Evolutionary conservation across 2,113 vertebrate genomes (phyloP), one percentile per base, ranked within the genome.

Genomic region (Nycticorax nycticorax): DNA sequence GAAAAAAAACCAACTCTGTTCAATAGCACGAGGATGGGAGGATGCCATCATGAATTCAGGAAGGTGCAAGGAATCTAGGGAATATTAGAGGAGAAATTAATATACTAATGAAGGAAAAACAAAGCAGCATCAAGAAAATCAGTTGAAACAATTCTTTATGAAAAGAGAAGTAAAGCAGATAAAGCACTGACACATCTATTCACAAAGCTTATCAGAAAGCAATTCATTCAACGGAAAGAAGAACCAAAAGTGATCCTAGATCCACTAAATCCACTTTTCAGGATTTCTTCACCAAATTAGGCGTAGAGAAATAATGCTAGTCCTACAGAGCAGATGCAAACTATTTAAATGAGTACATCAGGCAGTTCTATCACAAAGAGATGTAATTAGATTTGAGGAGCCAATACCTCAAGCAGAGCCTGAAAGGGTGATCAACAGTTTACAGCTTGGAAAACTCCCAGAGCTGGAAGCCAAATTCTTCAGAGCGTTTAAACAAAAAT

Each of bases 381-480:
- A 57, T 73, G 32, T 73, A 94, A 96, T 96, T 88, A 94, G 87
- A 87, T 93, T 76, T 95, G 92, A 95, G 93, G 57, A 89, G 74
- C 92, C 89, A 94, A 85, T 76, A 96, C 89, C 92, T 96, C 87
- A 69, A 94, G 93, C 92, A 85, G 53, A 73, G 71, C 87, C 96
- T 93, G 85, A 87, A 95, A 96, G 73, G 83, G 57, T 1, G 35
- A 95, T 94, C 94, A 89, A 89, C 77, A 94, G 80, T 91, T 96
- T 94, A 96, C 68, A 92, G 74, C 74, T 43, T 96, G 93, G 96
- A 96, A 94, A 87, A 79, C 2, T 91, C 92, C 93, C 94, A 96
- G 84, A 82, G 66, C 48, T 76, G 71, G 57, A 82, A 96, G 93
- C 84, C 78, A 95, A 55, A 96, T 79, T 85, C 89, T 88, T 93